Evolutionary conservation across 37 sponge, comb jelly and placozoan genomes (phyloP).

Genomic region (Aplysina aerophoba): DNA sequence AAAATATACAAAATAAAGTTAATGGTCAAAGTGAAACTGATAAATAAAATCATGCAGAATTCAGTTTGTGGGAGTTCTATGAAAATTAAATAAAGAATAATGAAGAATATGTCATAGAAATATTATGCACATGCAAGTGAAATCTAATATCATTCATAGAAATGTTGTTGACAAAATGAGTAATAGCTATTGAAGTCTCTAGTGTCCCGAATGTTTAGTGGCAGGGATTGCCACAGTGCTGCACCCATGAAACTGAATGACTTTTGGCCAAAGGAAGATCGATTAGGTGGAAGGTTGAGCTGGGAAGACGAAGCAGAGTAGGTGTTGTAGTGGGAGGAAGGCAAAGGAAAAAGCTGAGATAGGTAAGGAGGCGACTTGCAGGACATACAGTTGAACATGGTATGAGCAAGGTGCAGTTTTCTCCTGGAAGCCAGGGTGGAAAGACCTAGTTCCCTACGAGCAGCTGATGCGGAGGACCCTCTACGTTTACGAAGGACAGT

Average conservation of each 20-base stretch:
- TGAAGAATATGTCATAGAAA: not conserved
- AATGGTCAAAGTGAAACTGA: no score
- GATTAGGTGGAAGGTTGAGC: constrained; percentile 1
- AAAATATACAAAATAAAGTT: no score
- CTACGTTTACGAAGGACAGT: no score
- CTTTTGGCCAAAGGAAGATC: constrained; percentile 1
- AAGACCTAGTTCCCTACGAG: no score
- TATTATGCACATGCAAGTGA: constrained; percentile 16
- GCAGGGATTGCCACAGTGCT: constrained; percentile 14
- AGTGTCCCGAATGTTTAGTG: not conserved
- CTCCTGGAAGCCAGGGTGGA: no score
- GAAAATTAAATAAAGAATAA: not conserved
- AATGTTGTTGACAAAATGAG: not conserved
- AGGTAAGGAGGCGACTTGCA: not conserved
- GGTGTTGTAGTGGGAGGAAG: constrained; percentile 17
- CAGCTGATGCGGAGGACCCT: no score
- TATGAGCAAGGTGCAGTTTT: no score
- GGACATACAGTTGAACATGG: not conserved
- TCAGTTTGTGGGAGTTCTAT: not conserved
- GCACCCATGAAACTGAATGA: constrained; percentile 21
- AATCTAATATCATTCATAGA: not conserved
- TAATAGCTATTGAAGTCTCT: not conserved
- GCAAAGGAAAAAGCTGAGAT: not conserved
- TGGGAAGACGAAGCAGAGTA: constrained; percentile 17
- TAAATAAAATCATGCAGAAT: no score